phyloP scores from a whole-genome alignment of 2,113 vertebrate species.

The Ictidomys tridecemlineatus region DNA sequence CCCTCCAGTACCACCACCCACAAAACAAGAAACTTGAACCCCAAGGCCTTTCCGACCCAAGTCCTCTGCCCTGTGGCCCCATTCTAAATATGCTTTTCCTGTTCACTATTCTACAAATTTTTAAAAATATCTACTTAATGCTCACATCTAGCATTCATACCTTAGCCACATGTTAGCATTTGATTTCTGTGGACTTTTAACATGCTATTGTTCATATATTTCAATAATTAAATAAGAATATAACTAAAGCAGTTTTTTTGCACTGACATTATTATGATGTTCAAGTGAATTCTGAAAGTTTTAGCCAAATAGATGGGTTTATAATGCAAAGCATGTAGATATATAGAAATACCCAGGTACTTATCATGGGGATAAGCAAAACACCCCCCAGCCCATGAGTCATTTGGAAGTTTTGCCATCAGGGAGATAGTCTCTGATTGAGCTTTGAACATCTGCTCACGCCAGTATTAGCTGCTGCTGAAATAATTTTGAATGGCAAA shows the following conservation, averaged over 20 bases:
- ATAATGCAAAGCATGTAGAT: background rate
- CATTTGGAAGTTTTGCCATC: background rate
- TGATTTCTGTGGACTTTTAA: background rate
- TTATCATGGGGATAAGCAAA: background rate
- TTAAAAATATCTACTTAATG: background rate
- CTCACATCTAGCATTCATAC: background rate
- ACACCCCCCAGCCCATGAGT: background rate
- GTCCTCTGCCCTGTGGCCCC: fast-evolving
- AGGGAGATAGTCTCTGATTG: background rate
- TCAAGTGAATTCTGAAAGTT: background rate
- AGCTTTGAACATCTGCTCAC: background rate
- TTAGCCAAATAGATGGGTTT: background rate
- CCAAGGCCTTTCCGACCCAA: background rate
- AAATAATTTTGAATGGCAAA: conserved; percentile 35
- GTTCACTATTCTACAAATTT: background rate
- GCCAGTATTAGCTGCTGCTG: background rate
- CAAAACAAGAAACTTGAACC: background rate
- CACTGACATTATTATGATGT: background rate
- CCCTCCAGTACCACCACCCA: background rate
- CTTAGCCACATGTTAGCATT: background rate
- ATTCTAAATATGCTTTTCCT: background rate
- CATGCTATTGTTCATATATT: background rate
- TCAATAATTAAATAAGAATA: background rate
- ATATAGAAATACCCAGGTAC: background rate
- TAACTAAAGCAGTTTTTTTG: background rate